phyloP scores from a whole-genome alignment of 2,113 vertebrate genomes.

The Hypomesus transpacificus region DNA sequence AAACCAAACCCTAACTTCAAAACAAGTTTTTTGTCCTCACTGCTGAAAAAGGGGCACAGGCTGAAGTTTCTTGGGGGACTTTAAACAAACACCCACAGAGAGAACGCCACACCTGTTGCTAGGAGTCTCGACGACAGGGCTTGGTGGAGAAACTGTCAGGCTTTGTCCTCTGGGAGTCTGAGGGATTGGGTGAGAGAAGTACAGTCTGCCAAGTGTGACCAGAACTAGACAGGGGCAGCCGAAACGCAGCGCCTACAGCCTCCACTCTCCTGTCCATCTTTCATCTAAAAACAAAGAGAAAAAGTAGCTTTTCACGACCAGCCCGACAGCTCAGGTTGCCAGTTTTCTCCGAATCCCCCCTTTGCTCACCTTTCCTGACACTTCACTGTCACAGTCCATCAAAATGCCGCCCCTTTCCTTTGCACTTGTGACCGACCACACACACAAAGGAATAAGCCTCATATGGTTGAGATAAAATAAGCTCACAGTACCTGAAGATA shows the following conservation, averaged over 20 bases:
- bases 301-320: slow-evolving; percentile 39
- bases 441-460: slow-evolving; percentile 33
- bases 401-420: slow-evolving; percentile 31
- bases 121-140: slow-evolving; percentile 13
- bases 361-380: slow-evolving; percentile 46
- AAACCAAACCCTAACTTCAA: neutral
- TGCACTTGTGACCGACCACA: slow-evolving; percentile 56
- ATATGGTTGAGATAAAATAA: slow-evolving; percentile 53
- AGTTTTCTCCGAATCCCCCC: slow-evolving; percentile 18
- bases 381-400: slow-evolving; percentile 53
- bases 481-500: neutral
- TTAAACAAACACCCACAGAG: slow-evolving; percentile 27
- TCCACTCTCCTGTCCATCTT: slow-evolving; percentile 23
- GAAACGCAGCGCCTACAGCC: slow-evolving; percentile 12
- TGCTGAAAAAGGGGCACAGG: no score
- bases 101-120: slow-evolving; percentile 51
- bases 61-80: slow-evolving; percentile 24
- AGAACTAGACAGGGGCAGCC: slow-evolving; percentile 42
- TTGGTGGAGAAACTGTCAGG: slow-evolving; percentile 52
- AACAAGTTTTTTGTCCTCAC: neutral
- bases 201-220: slow-evolving; percentile 58
- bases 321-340: slow-evolving; percentile 36
- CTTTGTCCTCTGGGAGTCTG: slow-evolving; percentile 37
- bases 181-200: slow-evolving; percentile 48
- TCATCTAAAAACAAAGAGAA: slow-evolving; percentile 57